Evolutionary conservation across 1,140 invertebrate species (phyloP).

Genomic region (Drosophila sulfurigaster): DNA sequence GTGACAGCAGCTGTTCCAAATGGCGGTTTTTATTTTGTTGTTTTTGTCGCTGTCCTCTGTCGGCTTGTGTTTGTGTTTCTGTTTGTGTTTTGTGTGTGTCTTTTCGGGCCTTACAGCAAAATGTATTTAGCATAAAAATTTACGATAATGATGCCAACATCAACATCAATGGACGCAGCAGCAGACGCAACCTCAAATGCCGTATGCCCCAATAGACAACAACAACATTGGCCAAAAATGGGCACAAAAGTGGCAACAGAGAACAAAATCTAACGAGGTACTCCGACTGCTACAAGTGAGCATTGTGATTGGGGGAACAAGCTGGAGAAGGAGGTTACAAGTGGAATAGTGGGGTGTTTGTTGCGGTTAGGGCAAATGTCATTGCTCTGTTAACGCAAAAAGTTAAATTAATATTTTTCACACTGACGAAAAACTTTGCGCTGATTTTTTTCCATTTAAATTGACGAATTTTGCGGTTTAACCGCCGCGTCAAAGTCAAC

Average conservation of each 20-base stretch:
- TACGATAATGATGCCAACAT: constrained; percentile 79
- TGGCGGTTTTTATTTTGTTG: constrained; percentile 44
- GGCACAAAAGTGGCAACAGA: constrained; percentile 26
- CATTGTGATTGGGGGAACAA: not conserved
- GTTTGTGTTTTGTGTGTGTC: constrained; percentile 43
- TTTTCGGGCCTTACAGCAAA: constrained; percentile 67
- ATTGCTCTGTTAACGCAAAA: constrained; percentile 72
- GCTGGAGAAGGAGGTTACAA: too few relatives aligned
- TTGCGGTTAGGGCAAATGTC: constrained; percentile 53
- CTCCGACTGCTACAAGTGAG: not conserved
- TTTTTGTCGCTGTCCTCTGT: constrained; percentile 12
- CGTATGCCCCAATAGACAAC: constrained; percentile 64
- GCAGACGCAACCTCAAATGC: constrained; percentile 56
- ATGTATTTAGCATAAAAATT: constrained; percentile 85
- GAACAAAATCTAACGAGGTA: constrained; percentile 36
- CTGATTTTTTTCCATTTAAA: constrained; percentile 51
- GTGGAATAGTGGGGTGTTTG: constrained; percentile 14
- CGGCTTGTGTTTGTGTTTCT: constrained; percentile 39
- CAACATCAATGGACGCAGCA: constrained; percentile 38
- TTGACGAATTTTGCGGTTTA: constrained; percentile 74
- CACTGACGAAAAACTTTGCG: constrained; percentile 51
- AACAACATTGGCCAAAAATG: not conserved
- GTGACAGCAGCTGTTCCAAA: constrained; percentile 68
- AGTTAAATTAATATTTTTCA: constrained; percentile 81
- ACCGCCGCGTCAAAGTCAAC: constrained; percentile 72